phyloP scores from a whole-genome alignment of 1,140 invertebrate species.

The Hydropsyche tenuis region DNA sequence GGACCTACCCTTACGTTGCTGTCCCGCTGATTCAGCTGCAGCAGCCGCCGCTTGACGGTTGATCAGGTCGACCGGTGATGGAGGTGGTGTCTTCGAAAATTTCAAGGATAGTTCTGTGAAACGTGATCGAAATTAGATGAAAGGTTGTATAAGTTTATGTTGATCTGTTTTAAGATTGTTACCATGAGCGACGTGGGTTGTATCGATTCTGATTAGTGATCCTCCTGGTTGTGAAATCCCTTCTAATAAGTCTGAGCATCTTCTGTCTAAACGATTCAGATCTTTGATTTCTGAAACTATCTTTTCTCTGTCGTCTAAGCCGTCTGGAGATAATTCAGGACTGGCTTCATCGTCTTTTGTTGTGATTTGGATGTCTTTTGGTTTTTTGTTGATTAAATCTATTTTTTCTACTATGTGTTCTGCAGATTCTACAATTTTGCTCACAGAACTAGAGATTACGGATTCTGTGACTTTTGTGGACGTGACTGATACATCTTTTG shows the following conservation, averaged over 20 bases:
- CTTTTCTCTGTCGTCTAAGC: constrained; percentile 51
- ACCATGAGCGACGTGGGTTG: constrained; percentile 61
- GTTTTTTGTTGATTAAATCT: constrained; percentile 40
- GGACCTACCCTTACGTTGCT: constrained; percentile 58
- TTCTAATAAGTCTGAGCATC: constrained; percentile 61
- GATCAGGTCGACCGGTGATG: constrained; percentile 61
- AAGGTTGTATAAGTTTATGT: too few relatives aligned
- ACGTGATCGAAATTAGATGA: constrained; percentile 14
- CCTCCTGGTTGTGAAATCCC: constrained; percentile 59
- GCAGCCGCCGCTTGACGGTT: constrained; percentile 52
- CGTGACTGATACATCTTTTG: not conserved
- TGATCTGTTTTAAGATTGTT: constrained; percentile 35
- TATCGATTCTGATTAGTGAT: constrained; percentile 60
- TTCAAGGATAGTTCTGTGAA: constrained; percentile 59
- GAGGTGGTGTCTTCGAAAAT: constrained; percentile 62
- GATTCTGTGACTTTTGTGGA: constrained; percentile 1
- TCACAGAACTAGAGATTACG: constrained; percentile 26
- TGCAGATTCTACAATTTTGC: constrained; percentile 51
- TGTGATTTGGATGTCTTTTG: not conserved
- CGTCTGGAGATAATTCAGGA: constrained; percentile 41
- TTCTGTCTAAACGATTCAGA: constrained; percentile 55
- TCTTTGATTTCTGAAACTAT: constrained; percentile 58
- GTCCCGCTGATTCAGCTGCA: constrained; percentile 50
- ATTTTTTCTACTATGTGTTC: constrained; percentile 42
- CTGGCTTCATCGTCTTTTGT: constrained; percentile 39